phyloP scores from a whole-genome alignment of 2,888 invertebrate genomes.

The Heteropelma amictum region DNA sequence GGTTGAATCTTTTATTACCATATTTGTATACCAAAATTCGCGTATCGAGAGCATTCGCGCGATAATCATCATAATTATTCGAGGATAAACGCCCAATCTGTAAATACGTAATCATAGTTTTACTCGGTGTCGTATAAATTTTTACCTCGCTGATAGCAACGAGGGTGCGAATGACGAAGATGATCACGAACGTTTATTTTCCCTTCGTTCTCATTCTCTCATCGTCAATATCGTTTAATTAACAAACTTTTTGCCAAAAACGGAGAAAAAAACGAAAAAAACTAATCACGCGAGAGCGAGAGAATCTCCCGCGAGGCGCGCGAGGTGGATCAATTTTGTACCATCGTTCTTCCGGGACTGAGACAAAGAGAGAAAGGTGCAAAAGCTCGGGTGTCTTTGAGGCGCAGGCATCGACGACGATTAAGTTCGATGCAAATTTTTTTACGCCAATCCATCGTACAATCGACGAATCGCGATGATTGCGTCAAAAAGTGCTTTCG shows the following conservation, averaged over 20 bases:
- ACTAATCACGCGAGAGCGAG: constrained; percentile 25
- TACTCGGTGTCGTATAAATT: constrained; percentile 51
- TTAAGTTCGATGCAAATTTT: too few relatives aligned
- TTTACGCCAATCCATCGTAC: too few relatives aligned
- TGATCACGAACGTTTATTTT: too few relatives aligned
- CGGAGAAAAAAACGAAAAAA: not conserved
- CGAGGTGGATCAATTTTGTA: constrained; percentile 37
- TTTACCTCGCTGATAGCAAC: too few relatives aligned
- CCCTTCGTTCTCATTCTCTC: too few relatives aligned
- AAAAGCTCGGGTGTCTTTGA: constrained; percentile 2
- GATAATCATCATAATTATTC: constrained; percentile 44
- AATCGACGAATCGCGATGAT: too few relatives aligned
- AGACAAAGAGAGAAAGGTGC: not conserved
- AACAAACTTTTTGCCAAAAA: constrained; percentile 47
- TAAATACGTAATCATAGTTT: constrained; percentile 54
- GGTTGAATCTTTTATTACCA: constrained; percentile 70
- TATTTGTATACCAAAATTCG: constrained; percentile 71
- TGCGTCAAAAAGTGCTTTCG: not conserved
- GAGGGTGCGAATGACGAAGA: too few relatives aligned
- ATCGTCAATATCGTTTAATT: too few relatives aligned
- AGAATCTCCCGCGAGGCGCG: too few relatives aligned
- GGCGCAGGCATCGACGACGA: too few relatives aligned
- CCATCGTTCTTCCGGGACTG: constrained; percentile 32
- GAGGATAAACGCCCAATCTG: constrained; percentile 52
- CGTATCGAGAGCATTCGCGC: constrained; percentile 48